These are phyloP conservation scores for Sternotherus odoratus DNA, from an alignment of 2,797 vertebrate species.

Conservation along the genomic window DNA sequence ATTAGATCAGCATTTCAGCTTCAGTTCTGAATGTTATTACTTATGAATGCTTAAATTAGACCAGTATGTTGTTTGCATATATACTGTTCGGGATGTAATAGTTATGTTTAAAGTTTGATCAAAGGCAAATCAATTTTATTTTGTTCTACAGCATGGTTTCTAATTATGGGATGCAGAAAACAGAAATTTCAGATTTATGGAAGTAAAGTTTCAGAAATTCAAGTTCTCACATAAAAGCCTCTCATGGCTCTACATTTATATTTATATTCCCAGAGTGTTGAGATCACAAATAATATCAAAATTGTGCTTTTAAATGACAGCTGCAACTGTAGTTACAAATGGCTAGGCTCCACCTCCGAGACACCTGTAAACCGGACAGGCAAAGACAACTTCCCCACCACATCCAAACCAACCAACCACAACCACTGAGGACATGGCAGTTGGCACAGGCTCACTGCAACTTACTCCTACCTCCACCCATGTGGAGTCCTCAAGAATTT, in stretches of 20 bases:
- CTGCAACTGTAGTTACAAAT: background rate
- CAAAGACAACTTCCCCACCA: conserved; percentile 12
- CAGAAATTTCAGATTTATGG: background rate
- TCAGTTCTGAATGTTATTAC: background rate
- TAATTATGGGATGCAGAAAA: background rate
- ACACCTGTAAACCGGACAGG: background rate
- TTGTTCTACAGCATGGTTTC: background rate
- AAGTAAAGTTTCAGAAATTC: conserved; percentile 15
- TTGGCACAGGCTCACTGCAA: background rate
- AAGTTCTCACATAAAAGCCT: conserved; percentile 9
- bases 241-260: background rate
- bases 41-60: background rate
- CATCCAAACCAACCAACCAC: background rate
- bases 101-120: conserved; percentile 31
- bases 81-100: background rate
- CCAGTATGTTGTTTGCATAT: background rate
- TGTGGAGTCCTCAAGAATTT: background rate
- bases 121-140: conserved; percentile 38
- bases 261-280: background rate
- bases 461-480: background rate
- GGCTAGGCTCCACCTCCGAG: background rate
- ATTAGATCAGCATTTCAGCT: background rate
- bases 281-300: conserved; percentile 7
- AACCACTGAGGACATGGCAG: background rate
- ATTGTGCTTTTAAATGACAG: background rate